Evolutionary conservation across 2,888 invertebrate species (phyloP), one percentile per base, ranked within the genome.

Genomic region (Ormyrus thymus): DNA sequence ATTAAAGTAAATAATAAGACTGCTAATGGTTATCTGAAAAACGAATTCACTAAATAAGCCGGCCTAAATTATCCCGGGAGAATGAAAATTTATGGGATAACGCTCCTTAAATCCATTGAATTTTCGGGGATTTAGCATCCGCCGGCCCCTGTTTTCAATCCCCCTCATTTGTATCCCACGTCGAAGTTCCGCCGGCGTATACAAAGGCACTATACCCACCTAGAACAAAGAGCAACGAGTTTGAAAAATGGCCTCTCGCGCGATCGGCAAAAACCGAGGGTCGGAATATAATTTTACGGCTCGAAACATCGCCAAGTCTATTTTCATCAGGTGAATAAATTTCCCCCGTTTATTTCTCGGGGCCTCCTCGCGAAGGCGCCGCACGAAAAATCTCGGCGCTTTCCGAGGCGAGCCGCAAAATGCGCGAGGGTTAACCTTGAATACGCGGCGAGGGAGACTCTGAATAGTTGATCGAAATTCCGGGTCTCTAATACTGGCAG

Each of bases 101-200:
- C 11, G 53, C 71, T 3, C 11, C 0, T 58, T 71, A 77, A 71
- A 77, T 77, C 71, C 77, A 71, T 77, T 77, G 71, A 77, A 77
- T 77, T 71, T 77, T 59, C 53, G 43, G 51, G 77, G 77, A 77
- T 77, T 77, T 77, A 15, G 71, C 65, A 29, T 48, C 70, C 45
- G 11, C 6, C 65, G 29, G 13, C 50, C 77, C 66, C 65, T 65
- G 62, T 59, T 77, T 59, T 71, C 77, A 51, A 71, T 65, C 64
- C 59, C 59, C 69, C 13, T 55, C 76, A 10, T 61, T 58, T 74
- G 50, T 74, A 58, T 53, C 8, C n/a, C 3, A 8, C 61, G 45
- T 6, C 15, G 29, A 59, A 75, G 51, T 70, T 76, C 64, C 29
- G 48, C 11, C 15, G 46, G 46, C 62, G 29, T 50, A 69, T 50